Percentiles rank a stretch among this genome's conserved stretches.
These are phyloP conservation scores for Halocaridina rubra DNA, from an alignment of 2,888 invertebrate species.

Conservation along the genomic window DNA sequence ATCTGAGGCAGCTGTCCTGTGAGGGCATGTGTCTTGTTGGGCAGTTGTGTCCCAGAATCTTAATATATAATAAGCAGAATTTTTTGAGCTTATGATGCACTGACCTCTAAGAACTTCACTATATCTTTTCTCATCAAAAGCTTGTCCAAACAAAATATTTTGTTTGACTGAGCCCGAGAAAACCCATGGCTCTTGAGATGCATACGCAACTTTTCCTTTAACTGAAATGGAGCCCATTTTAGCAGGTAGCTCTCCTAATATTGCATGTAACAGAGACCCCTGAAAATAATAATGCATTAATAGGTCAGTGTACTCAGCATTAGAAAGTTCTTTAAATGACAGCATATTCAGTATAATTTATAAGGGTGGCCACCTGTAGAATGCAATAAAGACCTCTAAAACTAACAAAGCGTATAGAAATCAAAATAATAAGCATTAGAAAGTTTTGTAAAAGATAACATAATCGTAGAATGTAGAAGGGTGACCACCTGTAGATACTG, in stretches of 20 bases:
- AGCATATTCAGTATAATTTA: neutral
- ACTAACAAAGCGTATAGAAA: no score
- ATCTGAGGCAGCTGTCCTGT: no score
- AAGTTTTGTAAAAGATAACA: no score
- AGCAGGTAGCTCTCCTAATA: constrained; percentile 79
- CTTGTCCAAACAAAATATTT: constrained; percentile 90
- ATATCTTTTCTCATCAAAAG: constrained; percentile 70
- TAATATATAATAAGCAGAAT: no score
- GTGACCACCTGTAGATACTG: no score
- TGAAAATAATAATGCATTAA: constrained; percentile 66
- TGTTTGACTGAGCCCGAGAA: constrained; percentile 81
- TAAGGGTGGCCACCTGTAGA: constrained; percentile 64
- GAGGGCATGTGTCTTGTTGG: no score
- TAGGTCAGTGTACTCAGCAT: no score
- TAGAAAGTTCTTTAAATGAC: no score
- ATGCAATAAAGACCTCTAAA: neutral
- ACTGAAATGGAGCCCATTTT: constrained; percentile 75
- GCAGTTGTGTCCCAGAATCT: no score
- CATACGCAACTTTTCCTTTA: constrained; percentile 75
- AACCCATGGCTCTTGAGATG: constrained; percentile 84
- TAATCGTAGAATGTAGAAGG: no score
- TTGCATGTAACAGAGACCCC: constrained; percentile 73
- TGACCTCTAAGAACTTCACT: constrained; percentile 69
- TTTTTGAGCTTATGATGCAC: no score
- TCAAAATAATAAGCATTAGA: no score